These are phyloP conservation scores for Aelia acuminata DNA, from an alignment of 2,888 invertebrate species.

Conservation along the genomic window DNA sequence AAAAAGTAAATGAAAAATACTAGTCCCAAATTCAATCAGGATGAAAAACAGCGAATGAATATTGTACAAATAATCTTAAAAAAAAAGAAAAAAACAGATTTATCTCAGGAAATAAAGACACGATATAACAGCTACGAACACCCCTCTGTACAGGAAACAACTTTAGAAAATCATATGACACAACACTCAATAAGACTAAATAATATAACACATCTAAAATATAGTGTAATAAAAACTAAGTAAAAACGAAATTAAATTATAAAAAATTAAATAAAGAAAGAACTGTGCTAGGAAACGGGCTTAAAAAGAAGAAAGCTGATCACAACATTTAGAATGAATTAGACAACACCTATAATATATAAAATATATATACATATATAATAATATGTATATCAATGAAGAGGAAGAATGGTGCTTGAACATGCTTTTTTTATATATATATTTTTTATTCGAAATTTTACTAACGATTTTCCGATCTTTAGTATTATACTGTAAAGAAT, in stretches of 20 bases:
- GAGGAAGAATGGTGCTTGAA: slow-evolving; percentile 52
- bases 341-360: slow-evolving; percentile 60
- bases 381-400: slow-evolving; percentile 56
- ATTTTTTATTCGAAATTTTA: neutral
- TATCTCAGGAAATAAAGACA: neutral
- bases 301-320: slow-evolving; percentile 56
- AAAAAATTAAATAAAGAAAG: slow-evolving; percentile 25
- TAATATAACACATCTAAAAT: slow-evolving; percentile 56
- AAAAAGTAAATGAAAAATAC: neutral
- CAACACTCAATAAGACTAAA: slow-evolving; percentile 58
- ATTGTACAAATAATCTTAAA: neutral
- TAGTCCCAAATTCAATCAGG: neutral
- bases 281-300: slow-evolving; percentile 59
- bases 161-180: slow-evolving; percentile 52
- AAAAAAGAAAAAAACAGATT: neutral
- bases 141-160: slow-evolving; percentile 51
- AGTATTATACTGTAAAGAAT: neutral
- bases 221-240: slow-evolving; percentile 57
- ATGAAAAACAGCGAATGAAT: neutral
- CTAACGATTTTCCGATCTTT: neutral
- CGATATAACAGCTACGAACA: slow-evolving; percentile 34
- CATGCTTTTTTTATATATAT: slow-evolving; percentile 51
- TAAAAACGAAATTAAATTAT: slow-evolving; percentile 6
- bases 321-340: slow-evolving; percentile 61
- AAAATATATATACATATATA: slow-evolving; percentile 54